A percentile compares a stretch with the other conserved stretches of the same genome.
These are phyloP conservation scores for Hedya salicella DNA, from an alignment of 2,888 invertebrate species.

Conservation along the genomic window DNA sequence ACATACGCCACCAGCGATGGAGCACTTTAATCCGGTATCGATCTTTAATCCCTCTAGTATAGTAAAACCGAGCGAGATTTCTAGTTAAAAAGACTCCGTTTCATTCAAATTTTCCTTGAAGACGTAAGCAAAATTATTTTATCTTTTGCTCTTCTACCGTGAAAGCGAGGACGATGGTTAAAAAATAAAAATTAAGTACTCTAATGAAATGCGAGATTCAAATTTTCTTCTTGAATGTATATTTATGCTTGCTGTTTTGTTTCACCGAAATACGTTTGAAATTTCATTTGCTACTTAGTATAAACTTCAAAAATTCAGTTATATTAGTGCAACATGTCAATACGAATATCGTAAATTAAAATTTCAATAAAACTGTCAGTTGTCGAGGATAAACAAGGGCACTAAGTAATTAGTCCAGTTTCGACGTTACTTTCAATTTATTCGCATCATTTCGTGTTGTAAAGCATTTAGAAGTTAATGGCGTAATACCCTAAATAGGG, in stretches of 20 bases:
- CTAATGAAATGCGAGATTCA: background rate
- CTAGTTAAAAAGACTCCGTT: constrained; percentile 16
- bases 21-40: constrained; percentile 63
- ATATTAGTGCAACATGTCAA: background rate
- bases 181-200: background rate
- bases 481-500: constrained; percentile 52
- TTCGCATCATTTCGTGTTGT: constrained; percentile 42
- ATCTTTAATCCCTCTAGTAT: constrained; percentile 53
- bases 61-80: constrained; percentile 35
- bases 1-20: constrained; percentile 52
- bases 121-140: background rate
- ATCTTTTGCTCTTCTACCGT: background rate
- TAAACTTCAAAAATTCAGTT: background rate
- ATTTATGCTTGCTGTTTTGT: background rate
- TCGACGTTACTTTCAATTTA: constrained; percentile 21
- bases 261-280: background rate
- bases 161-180: background rate
- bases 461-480: constrained; percentile 49
- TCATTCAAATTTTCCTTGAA: constrained; percentile 17
- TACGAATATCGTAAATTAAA: background rate
- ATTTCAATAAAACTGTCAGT: background rate
- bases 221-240: background rate
- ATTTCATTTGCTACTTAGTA: background rate
- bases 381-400: constrained; percentile 12
- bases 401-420: constrained; percentile 18